phyloP scores from a whole-genome alignment of 2,113 vertebrate genomes.

The Calonectris borealis region DNA sequence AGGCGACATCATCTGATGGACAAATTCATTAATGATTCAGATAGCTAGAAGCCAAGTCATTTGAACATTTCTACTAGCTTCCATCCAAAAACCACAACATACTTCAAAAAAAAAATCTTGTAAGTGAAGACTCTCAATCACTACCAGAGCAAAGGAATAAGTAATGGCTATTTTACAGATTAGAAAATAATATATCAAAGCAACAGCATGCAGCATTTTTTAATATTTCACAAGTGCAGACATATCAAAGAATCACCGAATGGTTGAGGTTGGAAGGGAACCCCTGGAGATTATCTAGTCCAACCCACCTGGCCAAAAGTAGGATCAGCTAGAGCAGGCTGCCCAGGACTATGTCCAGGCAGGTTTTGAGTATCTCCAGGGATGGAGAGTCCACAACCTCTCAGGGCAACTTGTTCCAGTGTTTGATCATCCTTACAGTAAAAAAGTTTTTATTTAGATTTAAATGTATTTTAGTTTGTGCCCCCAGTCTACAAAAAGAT shows the following conservation, averaged over 20 bases:
- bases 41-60: neutral
- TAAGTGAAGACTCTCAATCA: neutral
- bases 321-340: neutral
- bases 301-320: rapidly evolving
- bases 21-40: neutral
- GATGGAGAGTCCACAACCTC: neutral
- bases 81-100: neutral
- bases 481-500: neutral
- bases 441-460: neutral
- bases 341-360: neutral
- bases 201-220: neutral
- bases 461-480: neutral
- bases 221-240: neutral
- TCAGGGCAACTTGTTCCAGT: neutral
- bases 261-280: neutral
- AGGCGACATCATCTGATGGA: neutral
- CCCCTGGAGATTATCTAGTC: neutral
- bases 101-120: neutral
- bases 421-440: neutral
- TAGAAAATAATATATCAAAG: neutral
- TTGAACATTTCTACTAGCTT: neutral
- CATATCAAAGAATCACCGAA: neutral
- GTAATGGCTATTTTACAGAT: neutral
- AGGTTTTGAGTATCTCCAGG: neutral
- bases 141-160: neutral